Base-by-base conservation (phyloP, 2,113 vertebrate species). In the Phalacrocorax aristotelis region DNA sequence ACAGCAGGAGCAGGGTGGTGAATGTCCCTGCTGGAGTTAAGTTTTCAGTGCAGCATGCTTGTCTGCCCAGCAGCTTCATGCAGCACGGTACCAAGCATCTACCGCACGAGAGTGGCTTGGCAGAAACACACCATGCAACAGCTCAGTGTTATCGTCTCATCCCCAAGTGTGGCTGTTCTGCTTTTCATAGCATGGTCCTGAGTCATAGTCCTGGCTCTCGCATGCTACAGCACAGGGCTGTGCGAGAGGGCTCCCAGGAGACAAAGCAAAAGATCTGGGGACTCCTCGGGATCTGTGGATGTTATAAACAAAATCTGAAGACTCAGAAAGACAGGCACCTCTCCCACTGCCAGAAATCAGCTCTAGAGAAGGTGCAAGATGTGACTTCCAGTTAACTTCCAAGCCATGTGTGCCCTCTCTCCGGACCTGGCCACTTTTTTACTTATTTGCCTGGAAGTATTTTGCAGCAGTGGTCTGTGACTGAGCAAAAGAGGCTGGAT, bases 81-180 rank as follows among this genome's bases (percentile, higher is more conserved):
- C 48, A 58, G 62, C 30, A 25, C 13, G 11, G 48, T 27, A 40
- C 40, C 64, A 71, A 62, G 62, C 74, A 46, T 9, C 27, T 42
- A 49, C 34, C 1, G 6, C 25, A 40, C 0, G 0, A 36, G 32
- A 90, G 42, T 1, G 0, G 36, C 74, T 62, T 68, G 69, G n/a
- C 42, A 44, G 42, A 44, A 44, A 44, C 42, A 44, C 42, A 16
- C 7, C 38, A 32, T 1, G 1, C 52, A 62, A 30, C 62, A 52
- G 64, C 40, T 87, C 2, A 1, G 58, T 62, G 74, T 54, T n/a
- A n/a, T 18, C 16, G 0, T 38, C 23, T 26, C 44, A 54, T n/a
- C 21, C 46, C 29, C 1, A 2, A 83, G 44, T 13, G 1, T 7
- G 38, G 60, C 38, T 64, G 6, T 30, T 23, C 66, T 49, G 51